Evolutionary conservation across 2,797 vertebrate species (phyloP).

Genomic region (Phrynocephalus vlangalii): DNA sequence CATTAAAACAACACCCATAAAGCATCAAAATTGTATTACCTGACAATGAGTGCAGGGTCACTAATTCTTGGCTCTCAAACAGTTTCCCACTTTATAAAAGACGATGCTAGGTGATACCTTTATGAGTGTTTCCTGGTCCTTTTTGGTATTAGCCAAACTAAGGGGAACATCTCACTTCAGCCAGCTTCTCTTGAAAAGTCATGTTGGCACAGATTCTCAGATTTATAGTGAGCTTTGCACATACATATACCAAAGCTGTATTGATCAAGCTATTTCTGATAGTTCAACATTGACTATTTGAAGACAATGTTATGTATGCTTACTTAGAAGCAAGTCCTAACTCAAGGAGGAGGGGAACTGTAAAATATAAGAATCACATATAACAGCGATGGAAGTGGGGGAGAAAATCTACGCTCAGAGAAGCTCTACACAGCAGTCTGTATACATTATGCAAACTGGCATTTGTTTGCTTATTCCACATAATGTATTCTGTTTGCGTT

Average conservation of each 20-base stretch:
- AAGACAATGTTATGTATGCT: not conserved
- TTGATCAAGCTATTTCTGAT: not conserved
- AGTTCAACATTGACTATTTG: not conserved
- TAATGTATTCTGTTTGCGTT: not conserved
- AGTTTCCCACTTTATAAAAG: not conserved
- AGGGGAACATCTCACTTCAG: not conserved
- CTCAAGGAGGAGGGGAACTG: too few species aligned
- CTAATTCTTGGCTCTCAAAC: not conserved
- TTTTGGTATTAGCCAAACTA: not conserved
- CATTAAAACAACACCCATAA: not conserved
- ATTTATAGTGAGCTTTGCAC: not conserved
- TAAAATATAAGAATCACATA: too few species aligned
- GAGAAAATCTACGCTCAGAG: too few species aligned
- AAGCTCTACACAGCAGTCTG: not conserved
- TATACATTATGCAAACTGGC: not conserved
- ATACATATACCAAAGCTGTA: not conserved
- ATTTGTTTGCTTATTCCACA: not conserved
- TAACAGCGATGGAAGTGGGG: too few species aligned
- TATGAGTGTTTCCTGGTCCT: not conserved
- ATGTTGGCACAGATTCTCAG: not conserved
- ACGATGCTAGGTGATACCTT: too few species aligned
- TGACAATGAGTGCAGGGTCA: not conserved
- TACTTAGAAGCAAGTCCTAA: not conserved
- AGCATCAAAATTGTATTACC: not conserved
- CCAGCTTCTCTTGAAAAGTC: not conserved